Base-by-base conservation (phyloP, 2,113 vertebrate species). In the Mystacornis crossleyi region DNA sequence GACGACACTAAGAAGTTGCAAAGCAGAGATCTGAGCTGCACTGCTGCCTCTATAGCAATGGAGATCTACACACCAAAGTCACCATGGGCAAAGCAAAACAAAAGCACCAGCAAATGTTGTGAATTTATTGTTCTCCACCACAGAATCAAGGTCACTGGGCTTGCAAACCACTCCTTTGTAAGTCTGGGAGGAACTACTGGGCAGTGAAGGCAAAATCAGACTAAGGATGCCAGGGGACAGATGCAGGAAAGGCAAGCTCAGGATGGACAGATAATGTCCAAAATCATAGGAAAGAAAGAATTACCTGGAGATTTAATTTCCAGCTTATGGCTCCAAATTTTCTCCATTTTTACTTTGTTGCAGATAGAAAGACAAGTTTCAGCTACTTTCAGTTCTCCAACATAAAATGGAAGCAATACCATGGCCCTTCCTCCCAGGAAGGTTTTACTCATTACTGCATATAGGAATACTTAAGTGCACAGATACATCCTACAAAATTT, bases 1-100 rank as follows among this genome's bases (percentile, higher is more conserved):
- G 86, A 97, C 93, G 83, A 67, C 92, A 90, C 92, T 42, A 71
- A 50, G 70, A 91, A 86, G 64, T 6, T 94, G 92, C 81, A 95
- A 91, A 95, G 96, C 94, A 89, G 67, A 23, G 50, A 95, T 86
- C 64, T 71, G 82, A 82, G 81, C 17, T 34, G 55, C 64, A 36
- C 9, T 26, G 43, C 69, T 86, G 42, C 29, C 25, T 34, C 2
- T 5, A 0, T 12, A 81, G 64, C 53, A n/a, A 29, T 18, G 15
- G 50, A 70, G 71, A 71, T 25, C 71, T 19, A 18, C 33, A 24
- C 26, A 54, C 18, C 45, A 55, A 94, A 82, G 74, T 20, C 70
- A 57, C 8, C 33, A 45, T 5, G 11, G 17, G 48, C 20, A 72
- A 82, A 69, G 18, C 12, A 36, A 69, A 92, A 72, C 45, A 58